phyloP scores from a whole-genome alignment of 2,888 invertebrate genomes.

The Meghimatium bilineatum region DNA sequence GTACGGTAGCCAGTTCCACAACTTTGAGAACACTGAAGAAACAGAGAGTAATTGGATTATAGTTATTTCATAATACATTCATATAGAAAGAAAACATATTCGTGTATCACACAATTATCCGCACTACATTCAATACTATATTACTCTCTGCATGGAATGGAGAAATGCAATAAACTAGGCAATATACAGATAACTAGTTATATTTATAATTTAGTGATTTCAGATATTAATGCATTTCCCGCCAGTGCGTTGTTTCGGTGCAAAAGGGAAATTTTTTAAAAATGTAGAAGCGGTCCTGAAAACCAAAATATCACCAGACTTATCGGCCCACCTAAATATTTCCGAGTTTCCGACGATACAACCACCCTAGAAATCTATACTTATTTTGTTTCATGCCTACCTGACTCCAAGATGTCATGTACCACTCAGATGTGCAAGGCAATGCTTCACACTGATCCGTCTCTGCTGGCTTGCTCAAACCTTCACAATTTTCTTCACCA shows the following conservation, averaged over 20 bases:
- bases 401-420: constrained; percentile 86
- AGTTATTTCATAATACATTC: background rate
- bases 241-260: no score
- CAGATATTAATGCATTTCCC: background rate
- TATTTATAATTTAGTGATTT: no score
- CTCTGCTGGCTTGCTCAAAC: constrained; percentile 82
- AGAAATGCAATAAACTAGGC: no score
- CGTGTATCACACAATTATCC: background rate
- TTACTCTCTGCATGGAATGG: no score
- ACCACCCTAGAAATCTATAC: background rate
- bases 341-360: no score
- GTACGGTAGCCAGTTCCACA: constrained; percentile 83
- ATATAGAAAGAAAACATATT: background rate
- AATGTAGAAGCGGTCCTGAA: no score
- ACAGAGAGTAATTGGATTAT: background rate
- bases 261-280: no score
- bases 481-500: constrained; percentile 80
- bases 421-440: constrained; percentile 85
- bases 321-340: no score
- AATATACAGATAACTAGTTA: no score
- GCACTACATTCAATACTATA: no score
- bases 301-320: no score
- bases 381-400: constrained; percentile 75
- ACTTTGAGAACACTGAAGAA: constrained; percentile 81
- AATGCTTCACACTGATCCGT: constrained; percentile 82